Evolutionary conservation across 1,140 invertebrate genomes (phyloP).

Genomic region (Leucophenga varia): DNA sequence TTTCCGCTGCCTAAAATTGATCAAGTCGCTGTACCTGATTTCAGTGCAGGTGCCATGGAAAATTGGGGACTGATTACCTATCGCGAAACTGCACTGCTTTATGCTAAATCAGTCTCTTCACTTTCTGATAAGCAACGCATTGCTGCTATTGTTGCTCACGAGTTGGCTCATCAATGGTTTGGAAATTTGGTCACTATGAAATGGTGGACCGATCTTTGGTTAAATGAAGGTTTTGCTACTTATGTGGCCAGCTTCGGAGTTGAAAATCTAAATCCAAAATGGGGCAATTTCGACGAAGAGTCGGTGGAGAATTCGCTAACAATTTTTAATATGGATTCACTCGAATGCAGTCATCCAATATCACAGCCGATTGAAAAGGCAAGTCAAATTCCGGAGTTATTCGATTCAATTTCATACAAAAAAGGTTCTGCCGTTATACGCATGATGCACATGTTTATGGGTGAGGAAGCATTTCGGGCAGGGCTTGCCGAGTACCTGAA

Average conservation of each 20-base stretch:
- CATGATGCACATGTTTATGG: slow-evolving; percentile 87
- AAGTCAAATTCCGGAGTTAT: slow-evolving; percentile 80
- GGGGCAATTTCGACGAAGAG: slow-evolving; percentile 67
- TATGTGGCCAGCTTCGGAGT: slow-evolving; percentile 66
- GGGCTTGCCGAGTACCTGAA: slow-evolving; percentile 69
- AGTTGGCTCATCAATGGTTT: slow-evolving; percentile 81
- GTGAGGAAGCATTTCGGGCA: slow-evolving; percentile 68
- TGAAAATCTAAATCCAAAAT: slow-evolving; percentile 61
- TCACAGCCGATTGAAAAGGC: slow-evolving; percentile 64
- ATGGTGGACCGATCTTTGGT: slow-evolving; percentile 84
- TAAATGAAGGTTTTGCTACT: slow-evolving; percentile 85
- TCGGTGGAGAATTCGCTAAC: slow-evolving; percentile 60
- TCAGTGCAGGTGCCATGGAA: slow-evolving; percentile 72
- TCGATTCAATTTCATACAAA: slow-evolving; percentile 84
- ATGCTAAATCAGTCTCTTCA: slow-evolving; percentile 58
- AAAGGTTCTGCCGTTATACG: slow-evolving; percentile 80
- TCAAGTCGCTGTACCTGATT: slow-evolving; percentile 78
- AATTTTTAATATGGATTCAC: slow-evolving; percentile 60
- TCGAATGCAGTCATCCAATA: slow-evolving; percentile 63
- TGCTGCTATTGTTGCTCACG: slow-evolving; percentile 71
- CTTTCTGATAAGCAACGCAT: slow-evolving; percentile 62
- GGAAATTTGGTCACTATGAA: slow-evolving; percentile 73
- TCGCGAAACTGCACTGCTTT: slow-evolving; percentile 39
- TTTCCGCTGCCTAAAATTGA: slow-evolving; percentile 70
- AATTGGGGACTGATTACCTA: slow-evolving; percentile 67